phyloP scores from a whole-genome alignment of 35 echinoderm and acorn worm genomes.

The Ophiothrix spiculata region DNA sequence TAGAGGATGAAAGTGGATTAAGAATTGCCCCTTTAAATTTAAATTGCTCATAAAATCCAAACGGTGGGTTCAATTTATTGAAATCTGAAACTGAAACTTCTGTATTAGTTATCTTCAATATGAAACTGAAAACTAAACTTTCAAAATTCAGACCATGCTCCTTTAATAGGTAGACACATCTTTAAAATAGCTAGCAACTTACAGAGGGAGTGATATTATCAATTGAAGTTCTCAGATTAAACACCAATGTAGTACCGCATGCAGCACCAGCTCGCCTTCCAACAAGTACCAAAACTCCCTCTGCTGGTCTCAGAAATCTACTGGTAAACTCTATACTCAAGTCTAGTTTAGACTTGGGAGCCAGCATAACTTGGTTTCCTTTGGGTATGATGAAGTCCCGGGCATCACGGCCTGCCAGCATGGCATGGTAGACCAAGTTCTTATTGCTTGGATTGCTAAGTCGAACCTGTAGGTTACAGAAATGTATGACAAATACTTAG shows the following conservation, averaged over 20 bases:
- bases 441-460: constrained; percentile 97
- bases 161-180: constrained; percentile 67
- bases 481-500: constrained; percentile 42
- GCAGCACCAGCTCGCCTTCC: constrained; percentile 83
- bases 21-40: too few relatives aligned
- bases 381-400: constrained; percentile 75
- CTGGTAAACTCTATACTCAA: constrained; percentile 85
- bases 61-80: constrained; percentile 76
- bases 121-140: too few relatives aligned
- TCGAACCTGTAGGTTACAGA: constrained; percentile 73
- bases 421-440: constrained; percentile 83
- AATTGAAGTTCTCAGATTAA: constrained; percentile 88
- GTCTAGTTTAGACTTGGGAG: constrained; percentile 70
- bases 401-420: constrained; percentile 86
- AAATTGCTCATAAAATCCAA: constrained; percentile 32
- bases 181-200: too few relatives aligned
- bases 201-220: constrained; percentile 88
- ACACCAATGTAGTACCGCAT: constrained; percentile 85
- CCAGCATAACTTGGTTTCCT: constrained; percentile 61
- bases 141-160: constrained; percentile 81
- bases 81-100: too few relatives aligned
- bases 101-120: too few relatives aligned
- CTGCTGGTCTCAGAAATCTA: constrained; percentile 82
- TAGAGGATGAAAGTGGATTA: too few relatives aligned
- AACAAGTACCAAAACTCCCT: constrained; percentile 85